These are phyloP conservation scores for Sepiola atlantica DNA, from an alignment of 2,888 invertebrate species.

Conservation along the genomic window DNA sequence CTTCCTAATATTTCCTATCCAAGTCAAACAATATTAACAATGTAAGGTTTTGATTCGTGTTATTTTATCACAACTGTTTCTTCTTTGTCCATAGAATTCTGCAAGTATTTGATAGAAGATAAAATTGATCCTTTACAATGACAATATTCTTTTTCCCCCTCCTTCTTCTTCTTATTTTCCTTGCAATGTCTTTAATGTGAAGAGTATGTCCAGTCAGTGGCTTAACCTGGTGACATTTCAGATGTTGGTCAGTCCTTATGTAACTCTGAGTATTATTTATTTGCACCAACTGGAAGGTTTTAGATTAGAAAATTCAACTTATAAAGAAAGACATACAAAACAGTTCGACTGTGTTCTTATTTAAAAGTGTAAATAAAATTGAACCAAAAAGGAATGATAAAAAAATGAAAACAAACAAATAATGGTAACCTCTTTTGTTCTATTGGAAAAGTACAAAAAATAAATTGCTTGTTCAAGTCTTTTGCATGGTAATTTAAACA, in stretches of 20 bases:
- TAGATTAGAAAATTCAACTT: not conserved
- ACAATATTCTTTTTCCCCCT: not conserved
- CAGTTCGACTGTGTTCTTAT: not conserved
- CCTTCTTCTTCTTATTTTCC: not conserved
- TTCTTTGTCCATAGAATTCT: not conserved
- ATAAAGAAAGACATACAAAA: not conserved
- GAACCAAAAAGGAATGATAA: not conserved
- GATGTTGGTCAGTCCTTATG: conserved; percentile 6
- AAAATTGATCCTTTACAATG: not conserved
- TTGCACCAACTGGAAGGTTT: conserved; percentile 32
- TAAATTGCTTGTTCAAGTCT: not conserved
- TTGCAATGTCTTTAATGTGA: not conserved
- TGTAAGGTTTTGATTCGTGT: not conserved
- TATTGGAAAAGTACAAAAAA: not conserved
- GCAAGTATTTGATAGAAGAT: not conserved
- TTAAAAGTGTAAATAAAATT: not conserved
- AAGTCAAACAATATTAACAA: not conserved
- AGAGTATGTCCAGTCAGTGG: not conserved
- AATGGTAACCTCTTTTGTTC: not conserved
- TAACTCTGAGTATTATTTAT: not conserved
- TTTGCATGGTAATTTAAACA: not conserved
- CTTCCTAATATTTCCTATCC: not conserved
- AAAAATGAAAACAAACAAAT: not conserved
- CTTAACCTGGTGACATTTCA: not conserved
- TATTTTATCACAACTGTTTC: not conserved